Evolutionary conservation across 2,113 vertebrate species (phyloP), one percentile per base, ranked within the genome.

Genomic region (Baryphthengus martii): DNA sequence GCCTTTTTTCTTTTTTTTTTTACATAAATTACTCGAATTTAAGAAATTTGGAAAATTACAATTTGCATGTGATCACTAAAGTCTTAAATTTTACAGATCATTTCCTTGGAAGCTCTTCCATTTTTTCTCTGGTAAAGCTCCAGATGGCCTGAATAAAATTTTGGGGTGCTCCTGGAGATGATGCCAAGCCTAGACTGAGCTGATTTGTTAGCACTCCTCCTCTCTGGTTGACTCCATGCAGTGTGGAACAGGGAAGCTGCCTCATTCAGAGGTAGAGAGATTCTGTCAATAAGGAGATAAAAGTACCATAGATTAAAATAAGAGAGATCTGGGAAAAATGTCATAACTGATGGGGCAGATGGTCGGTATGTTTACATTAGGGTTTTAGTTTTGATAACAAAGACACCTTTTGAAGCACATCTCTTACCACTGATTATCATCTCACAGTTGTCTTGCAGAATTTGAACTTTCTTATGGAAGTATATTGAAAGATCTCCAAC

Each of bases 111-210:
- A 77, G 39, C 12, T 75, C 26, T 63, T 81, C 4, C 4, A 35
- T 31, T 25, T 83, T n/a, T 68, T 53, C 35, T 33, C 37, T 74
- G 68, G 55, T 39, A 96, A 92, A 83, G 25, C 21, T 93, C 89
- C 80, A 83, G 35, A 42, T 2, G 6, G 18, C 68, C 76, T 56
- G 25, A 74, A 80, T 35, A 70, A 92, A 66, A 84, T 9, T 63
- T 59, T 26, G 16, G 28, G 74, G 52, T 78, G 44, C 47, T 88
- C 67, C 56, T 79, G 50, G 26, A 68, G 75, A 45, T 78, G 61
- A 75, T 62, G 56, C 55, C 65, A 88, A 91, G 49, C 71, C 21
- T 44, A 50, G 44, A 29, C 9, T 49, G 10, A 42, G 62, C 53
- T 16, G 35, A 79, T 58, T 75, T 0, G 0, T 28, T 65, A 79